A percentile compares a stretch with the other conserved stretches of the same genome.
Evolutionary conservation across 2,797 vertebrate species (phyloP).

Genomic region (Anguilla pacifica): DNA sequence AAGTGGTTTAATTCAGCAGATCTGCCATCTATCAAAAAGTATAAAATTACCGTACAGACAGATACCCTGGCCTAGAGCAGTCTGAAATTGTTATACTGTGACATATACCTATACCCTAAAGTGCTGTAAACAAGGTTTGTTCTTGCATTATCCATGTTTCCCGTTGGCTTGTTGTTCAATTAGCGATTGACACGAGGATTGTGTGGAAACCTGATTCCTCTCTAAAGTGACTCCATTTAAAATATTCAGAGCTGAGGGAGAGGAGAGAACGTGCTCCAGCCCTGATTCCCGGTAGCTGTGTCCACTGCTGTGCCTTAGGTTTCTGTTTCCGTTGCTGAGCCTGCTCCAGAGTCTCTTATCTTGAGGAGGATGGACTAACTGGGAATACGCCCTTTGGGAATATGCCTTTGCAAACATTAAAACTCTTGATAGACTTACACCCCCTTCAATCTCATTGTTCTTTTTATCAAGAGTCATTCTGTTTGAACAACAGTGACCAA

Average conservation of each 20-base stretch:
- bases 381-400: not conserved
- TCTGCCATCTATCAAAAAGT: not conserved
- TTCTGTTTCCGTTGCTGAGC: not conserved
- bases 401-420: not conserved
- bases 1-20: conserved; percentile 32
- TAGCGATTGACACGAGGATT: not conserved
- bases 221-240: not conserved
- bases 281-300: not conserved
- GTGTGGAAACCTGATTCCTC: not conserved
- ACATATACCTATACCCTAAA: not conserved
- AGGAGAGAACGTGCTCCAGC: not conserved
- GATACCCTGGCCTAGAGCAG: not conserved
- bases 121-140: not conserved
- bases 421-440: not conserved
- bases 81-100: not conserved
- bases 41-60: conserved; percentile 20
- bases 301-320: not conserved
- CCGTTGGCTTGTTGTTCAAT: not conserved
- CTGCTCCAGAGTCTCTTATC: not conserved
- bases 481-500: not conserved
- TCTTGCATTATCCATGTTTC: not conserved
- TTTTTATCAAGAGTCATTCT: not conserved
- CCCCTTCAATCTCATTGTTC: not conserved
- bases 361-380: not conserved
- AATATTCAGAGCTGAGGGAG: not conserved